phyloP scores from a whole-genome alignment of 2,797 vertebrate genomes.

The Rhinichthys osculus region DNA sequence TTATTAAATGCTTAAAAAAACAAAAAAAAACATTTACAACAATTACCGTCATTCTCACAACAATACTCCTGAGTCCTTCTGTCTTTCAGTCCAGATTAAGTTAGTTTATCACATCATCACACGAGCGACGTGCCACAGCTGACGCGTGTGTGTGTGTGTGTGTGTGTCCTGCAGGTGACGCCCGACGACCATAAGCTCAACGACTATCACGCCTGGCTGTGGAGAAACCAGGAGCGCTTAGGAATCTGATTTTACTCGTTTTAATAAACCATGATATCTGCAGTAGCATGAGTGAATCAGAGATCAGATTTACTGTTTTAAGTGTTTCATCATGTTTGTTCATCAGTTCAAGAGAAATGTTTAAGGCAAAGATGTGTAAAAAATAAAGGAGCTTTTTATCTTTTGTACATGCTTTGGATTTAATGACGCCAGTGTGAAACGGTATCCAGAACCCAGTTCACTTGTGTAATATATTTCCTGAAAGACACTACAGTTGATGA shows the following conservation, averaged over 20 bases:
- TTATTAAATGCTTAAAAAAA: no score
- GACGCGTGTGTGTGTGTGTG: background rate
- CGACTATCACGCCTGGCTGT: constrained; percentile 91
- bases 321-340: background rate
- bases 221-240: constrained; percentile 86
- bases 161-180: constrained; percentile 80
- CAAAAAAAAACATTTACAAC: no score
- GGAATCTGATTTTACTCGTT: constrained; percentile 69
- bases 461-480: background rate
- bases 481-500: background rate
- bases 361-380: background rate
- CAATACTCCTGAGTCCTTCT: no score
- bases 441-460: no score
- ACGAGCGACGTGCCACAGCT: no score
- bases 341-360: background rate
- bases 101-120: no score
- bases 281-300: background rate
- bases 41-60: no score
- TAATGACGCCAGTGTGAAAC: background rate
- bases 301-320: background rate
- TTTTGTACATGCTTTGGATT: background rate
- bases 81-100: no score
- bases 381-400: constrained; percentile 13
- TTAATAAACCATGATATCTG: background rate
- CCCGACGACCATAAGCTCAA: constrained; percentile 93